Evolutionary conservation across 2,888 invertebrate genomes (phyloP).

Genomic region (Cephalotes varians): DNA sequence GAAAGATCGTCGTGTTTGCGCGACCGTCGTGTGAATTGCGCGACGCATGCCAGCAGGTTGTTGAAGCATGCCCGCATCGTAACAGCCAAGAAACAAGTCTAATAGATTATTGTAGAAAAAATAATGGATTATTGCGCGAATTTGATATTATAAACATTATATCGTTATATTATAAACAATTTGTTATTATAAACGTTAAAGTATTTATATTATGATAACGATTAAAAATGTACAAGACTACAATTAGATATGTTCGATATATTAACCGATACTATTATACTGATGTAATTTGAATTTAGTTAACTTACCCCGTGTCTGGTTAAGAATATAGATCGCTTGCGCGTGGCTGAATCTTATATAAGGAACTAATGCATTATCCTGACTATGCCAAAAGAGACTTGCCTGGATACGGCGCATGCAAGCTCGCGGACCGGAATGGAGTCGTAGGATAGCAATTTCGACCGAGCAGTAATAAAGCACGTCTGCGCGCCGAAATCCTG

Average conservation of each 20-base stretch:
- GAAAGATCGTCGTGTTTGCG: constrained; percentile 52
- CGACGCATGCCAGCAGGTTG: constrained; percentile 72
- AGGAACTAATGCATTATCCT: constrained; percentile 84
- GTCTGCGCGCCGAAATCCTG: constrained; percentile 86
- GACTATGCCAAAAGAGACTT: constrained; percentile 63
- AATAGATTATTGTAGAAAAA: constrained; percentile 66
- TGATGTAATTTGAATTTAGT: constrained; percentile 25
- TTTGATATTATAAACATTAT: background rate
- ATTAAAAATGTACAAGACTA: background rate
- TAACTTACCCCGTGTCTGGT: constrained; percentile 20
- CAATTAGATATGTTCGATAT: background rate
- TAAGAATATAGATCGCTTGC: constrained; percentile 45
- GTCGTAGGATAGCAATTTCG: constrained; percentile 86
- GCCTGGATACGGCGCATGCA: constrained; percentile 72
- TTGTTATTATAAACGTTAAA: too few relatives aligned
- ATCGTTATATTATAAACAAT: too few relatives aligned
- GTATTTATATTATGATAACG: background rate
- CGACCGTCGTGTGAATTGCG: constrained; percentile 53
- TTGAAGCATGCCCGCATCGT: constrained; percentile 43
- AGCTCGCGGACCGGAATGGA: constrained; percentile 83
- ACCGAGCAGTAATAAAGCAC: constrained; percentile 86
- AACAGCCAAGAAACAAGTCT: constrained; percentile 41
- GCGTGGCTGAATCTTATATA: constrained; percentile 81
- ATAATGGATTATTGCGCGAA: constrained; percentile 50
- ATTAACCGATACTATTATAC: background rate